Conservation (phyloP, 2,888 invertebrate species). For the Athalia cordata region DNA sequence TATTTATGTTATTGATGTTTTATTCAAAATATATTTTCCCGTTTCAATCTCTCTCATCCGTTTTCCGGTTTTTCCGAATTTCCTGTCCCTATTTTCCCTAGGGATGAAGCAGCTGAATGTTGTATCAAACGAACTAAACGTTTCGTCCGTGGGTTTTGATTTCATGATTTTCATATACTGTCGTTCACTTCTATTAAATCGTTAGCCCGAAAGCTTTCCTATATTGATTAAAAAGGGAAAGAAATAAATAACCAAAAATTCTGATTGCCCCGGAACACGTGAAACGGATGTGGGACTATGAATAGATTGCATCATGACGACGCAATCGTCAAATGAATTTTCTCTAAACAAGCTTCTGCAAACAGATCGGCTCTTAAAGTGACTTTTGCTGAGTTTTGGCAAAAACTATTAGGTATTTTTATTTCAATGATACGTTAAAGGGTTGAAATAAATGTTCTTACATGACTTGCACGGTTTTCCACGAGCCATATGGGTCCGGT, state of each 20-base stretch:
- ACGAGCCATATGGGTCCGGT: slow-evolving; percentile 84
- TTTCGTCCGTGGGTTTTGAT: no score
- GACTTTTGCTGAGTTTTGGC: background rate
- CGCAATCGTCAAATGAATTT: background rate
- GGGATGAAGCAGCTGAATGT: no score
- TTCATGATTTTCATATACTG: no score
- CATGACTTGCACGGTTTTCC: slow-evolving; percentile 81
- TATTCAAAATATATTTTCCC: background rate
- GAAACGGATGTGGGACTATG: slow-evolving; percentile 7
- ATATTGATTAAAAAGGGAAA: background rate
- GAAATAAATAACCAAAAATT: background rate
- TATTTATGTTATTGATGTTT: background rate
- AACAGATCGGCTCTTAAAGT: background rate
- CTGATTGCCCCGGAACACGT: slow-evolving; percentile 12
- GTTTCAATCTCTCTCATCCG: background rate
- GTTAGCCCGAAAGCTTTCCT: background rate
- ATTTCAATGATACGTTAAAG: background rate
- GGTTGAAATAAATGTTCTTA: slow-evolving; percentile 65
- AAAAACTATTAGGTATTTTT: background rate
- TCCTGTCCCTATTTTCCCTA: no score
- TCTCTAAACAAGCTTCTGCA: no score
- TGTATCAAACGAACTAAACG: no score
- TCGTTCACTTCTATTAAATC: no score
- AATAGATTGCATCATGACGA: slow-evolving; percentile 8
- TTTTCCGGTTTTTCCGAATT: no score